These are phyloP conservation scores for Coelopa pilipes DNA, from an alignment of 2,888 invertebrate genomes.

Conservation along the genomic window DNA sequence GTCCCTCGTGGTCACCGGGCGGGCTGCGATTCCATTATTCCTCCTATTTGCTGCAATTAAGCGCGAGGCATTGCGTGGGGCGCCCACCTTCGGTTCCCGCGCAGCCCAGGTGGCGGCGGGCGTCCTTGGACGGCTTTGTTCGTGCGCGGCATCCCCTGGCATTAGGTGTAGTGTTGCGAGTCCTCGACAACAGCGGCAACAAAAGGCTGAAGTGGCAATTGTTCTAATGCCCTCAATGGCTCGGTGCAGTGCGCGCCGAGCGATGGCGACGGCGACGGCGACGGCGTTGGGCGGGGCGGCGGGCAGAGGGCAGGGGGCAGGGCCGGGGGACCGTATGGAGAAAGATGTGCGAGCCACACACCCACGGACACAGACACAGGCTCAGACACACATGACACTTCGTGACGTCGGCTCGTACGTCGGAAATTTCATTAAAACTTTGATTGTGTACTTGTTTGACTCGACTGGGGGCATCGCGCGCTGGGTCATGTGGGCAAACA, in stretches of 20 bases:
- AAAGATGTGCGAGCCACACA: too few species aligned
- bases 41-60: slow-evolving; percentile 23
- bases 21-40: slow-evolving; percentile 17
- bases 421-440: slow-evolving; percentile 16
- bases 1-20: neutral
- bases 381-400: neutral
- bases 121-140: slow-evolving; percentile 3
- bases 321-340: too few species aligned
- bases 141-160: too few species aligned
- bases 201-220: neutral
- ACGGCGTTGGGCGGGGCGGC: too few species aligned
- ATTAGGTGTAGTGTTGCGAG: too few species aligned
- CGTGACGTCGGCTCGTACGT: neutral
- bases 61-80: slow-evolving; percentile 10
- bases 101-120: neutral
- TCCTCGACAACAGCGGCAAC: neutral
- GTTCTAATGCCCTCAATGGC: neutral
- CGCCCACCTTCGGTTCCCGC: slow-evolving; percentile 7
- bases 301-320: too few species aligned
- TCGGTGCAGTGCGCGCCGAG: neutral
- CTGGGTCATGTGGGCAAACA: neutral
- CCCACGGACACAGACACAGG: too few species aligned
- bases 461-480: neutral
- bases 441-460: neutral
- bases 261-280: too few species aligned